Evolutionary conservation across 2,797 vertebrate genomes (phyloP), one percentile per base, ranked within the genome.

Genomic region (Cichlasoma orientale): DNA sequence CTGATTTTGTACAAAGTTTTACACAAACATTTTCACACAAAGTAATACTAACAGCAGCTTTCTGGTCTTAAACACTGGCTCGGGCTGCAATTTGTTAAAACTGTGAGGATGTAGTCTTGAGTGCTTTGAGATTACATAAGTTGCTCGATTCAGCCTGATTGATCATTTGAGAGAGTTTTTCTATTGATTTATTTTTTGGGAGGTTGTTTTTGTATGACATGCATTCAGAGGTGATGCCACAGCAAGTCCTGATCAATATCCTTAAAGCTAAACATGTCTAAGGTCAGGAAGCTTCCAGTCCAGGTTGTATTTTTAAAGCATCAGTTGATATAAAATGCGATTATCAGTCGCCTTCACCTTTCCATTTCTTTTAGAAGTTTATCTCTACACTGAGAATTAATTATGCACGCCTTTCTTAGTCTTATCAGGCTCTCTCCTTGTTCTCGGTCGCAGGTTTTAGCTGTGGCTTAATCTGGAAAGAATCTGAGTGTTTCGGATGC

Each of bases 171-270:
- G 41, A 36, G 10, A 3, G 31, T 38, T 77, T 77, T 77, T 77
- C 10, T 36, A 75, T 38, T 72, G 66, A 73, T 59, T 70, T 74
- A 21, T 61, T 75, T 68, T 54, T 14, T 56, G 9, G 27, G 27
- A 14, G 9, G 4, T n/a, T n/a, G 7, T 56, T 56, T 56, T 29
- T 47, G n/a, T 1, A 16, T 47, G 23, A n/a, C 54, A 23, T 12
- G 7, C 16, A 63, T 25, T 5, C 3, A 25, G 19, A 36, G n/a
- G 5, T 56, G 13, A n/a, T 16, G 31, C 36, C 12, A 18, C 38
- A n/a, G 14, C 3, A 50, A 29, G 31, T 52, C 14, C 27, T 44
- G 18, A 73, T 55, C 36, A 36, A 50, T 52, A 23, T 71, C 21
- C 8, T 9, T 18, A 58, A 13, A n/a, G 23, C 21, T 54, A 50